A percentile compares a stretch with the other conserved stretches of the same genome.
phyloP scores from a whole-genome alignment of 2,888 invertebrate species.

The Tortricodes alternella region DNA sequence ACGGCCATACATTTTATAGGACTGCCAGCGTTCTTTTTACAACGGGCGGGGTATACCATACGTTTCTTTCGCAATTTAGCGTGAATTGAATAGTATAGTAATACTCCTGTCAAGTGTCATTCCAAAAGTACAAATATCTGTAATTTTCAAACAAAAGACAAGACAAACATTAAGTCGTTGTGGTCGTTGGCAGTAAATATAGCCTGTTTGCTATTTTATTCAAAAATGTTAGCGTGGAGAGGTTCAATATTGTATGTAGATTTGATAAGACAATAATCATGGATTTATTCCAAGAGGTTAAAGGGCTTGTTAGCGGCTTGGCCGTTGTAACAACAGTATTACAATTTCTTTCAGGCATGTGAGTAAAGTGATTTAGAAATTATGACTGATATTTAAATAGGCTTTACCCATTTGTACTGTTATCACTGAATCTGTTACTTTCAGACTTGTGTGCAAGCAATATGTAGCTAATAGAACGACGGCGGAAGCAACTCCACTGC shows the following conservation, averaged over 20 bases:
- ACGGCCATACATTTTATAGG: no score
- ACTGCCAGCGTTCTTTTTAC: no score
- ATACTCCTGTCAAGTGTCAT: background rate
- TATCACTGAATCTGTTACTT: slow-evolving; percentile 49
- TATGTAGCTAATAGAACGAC: slow-evolving; percentile 89
- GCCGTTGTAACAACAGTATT: slow-evolving; percentile 91
- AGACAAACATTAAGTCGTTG: background rate
- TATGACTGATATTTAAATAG: background rate
- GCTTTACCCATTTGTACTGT: slow-evolving; percentile 13
- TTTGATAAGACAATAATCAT: slow-evolving; percentile 37
- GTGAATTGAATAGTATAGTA: no score
- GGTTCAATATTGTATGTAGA: background rate
- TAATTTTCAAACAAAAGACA: background rate
- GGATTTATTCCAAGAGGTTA: slow-evolving; percentile 48
- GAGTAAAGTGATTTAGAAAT: slow-evolving; percentile 70
- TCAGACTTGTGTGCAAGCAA: slow-evolving; percentile 89
- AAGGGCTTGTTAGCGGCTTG: slow-evolving; percentile 54
- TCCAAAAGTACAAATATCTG: background rate
- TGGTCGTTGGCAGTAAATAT: slow-evolving; percentile 7
- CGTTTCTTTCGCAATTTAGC: no score
- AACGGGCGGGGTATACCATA: no score
- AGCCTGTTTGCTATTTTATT: background rate
- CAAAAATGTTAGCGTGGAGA: background rate
- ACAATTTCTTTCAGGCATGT: slow-evolving; percentile 94
- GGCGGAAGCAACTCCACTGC: slow-evolving; percentile 88